These are phyloP conservation scores for Brachirus orientalis DNA, from an alignment of 2,113 vertebrate species.

Conservation along the genomic window DNA sequence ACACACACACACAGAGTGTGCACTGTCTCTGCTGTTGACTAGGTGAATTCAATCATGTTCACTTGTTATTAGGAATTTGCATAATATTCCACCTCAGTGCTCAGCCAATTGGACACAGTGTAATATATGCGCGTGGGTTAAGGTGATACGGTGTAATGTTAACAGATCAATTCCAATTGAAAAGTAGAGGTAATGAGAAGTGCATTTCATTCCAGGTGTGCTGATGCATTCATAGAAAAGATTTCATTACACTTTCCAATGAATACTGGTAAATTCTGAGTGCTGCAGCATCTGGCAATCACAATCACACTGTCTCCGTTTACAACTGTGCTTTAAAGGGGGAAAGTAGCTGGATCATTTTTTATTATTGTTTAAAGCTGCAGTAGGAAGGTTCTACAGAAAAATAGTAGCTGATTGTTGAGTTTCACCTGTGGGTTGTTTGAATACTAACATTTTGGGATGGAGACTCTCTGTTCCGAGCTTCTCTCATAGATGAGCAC, in stretches of 20 bases:
- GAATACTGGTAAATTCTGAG: constrained; percentile 55
- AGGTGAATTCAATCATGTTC: constrained; percentile 76
- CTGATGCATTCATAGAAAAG: constrained; percentile 44
- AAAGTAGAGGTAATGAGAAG: constrained; percentile 56
- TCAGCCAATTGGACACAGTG: constrained; percentile 64
- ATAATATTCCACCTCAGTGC: constrained; percentile 74
- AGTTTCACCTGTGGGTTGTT: too few relatives aligned
- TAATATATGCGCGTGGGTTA: constrained; percentile 53
- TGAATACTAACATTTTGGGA: too few relatives aligned
- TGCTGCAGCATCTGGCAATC: constrained; percentile 51
- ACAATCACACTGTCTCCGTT: constrained; percentile 18
- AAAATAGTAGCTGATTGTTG: too few relatives aligned
- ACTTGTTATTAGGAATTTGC: constrained; percentile 76
- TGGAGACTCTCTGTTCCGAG: too few relatives aligned
- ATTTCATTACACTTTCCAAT: constrained; percentile 60
- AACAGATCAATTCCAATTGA: constrained; percentile 56
- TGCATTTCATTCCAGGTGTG: constrained; percentile 62
- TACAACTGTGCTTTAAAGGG: constrained; percentile 16
- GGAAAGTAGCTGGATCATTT: constrained; percentile 1
- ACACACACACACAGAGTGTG: constrained; percentile 2
- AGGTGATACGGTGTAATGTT: constrained; percentile 55
- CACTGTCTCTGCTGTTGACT: constrained; percentile 48
- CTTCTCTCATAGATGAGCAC: too few relatives aligned
- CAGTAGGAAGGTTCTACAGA: too few relatives aligned
- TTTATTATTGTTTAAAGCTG: background rate